Evolutionary conservation across 2,888 invertebrate species (phyloP).

Genomic region (Leptinotarsa rubiginosa): DNA sequence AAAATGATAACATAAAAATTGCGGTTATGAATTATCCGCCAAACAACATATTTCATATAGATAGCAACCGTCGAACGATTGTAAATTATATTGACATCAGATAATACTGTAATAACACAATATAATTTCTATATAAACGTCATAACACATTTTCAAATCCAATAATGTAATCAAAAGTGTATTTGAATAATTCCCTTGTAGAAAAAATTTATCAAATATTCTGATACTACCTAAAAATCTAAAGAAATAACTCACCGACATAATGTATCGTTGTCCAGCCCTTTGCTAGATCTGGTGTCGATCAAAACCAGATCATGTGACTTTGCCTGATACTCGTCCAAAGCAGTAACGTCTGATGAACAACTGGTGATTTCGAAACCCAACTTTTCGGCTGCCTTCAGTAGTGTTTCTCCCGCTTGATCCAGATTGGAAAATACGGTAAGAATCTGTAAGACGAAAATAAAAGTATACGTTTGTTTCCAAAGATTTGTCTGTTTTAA

Average conservation of each 20-base stretch:
- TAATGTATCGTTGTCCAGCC: conserved; percentile 73
- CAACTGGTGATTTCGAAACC: conserved; percentile 73
- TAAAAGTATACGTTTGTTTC: background rate
- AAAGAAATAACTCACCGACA: conserved; percentile 70
- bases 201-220: too few species aligned
- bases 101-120: too few species aligned
- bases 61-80: too few species aligned
- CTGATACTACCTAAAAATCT: background rate
- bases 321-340: conserved; percentile 71
- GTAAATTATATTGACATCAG: too few species aligned
- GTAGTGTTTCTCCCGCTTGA: conserved; percentile 76
- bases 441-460: conserved; percentile 71
- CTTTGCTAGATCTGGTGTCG: conserved; percentile 72
- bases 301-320: conserved; percentile 75
- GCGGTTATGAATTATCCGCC: too few species aligned
- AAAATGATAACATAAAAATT: too few species aligned
- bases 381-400: conserved; percentile 72
- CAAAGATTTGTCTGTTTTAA: too few species aligned
- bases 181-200: too few species aligned
- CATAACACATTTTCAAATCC: too few species aligned
- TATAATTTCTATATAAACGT: too few species aligned
- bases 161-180: too few species aligned
- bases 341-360: conserved; percentile 69
- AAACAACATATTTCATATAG: too few species aligned
- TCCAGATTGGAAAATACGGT: conserved; percentile 77